A percentile compares a stretch with the other conserved stretches of the same genome.
Conservation (phyloP, 1,140 invertebrate species). For the Antheraea mylitta region DNA sequence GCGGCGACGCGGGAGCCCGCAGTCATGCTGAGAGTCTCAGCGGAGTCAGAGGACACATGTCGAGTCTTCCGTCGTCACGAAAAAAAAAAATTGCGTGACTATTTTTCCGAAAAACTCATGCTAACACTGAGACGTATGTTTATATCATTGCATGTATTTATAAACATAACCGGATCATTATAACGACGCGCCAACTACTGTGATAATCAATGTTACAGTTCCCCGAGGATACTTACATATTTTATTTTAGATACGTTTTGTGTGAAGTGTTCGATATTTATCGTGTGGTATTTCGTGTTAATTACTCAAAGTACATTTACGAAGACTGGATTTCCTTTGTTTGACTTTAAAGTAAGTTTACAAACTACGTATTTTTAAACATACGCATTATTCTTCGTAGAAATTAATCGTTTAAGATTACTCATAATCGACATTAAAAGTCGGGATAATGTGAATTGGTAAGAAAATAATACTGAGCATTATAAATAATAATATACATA, state of each 20-base stretch:
- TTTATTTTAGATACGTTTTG: conserved; percentile 50
- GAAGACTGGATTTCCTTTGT: conserved; percentile 25
- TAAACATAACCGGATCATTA: conserved; percentile 46
- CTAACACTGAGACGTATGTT: conserved; percentile 29
- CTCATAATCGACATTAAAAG: no score
- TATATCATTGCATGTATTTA: conserved; percentile 25
- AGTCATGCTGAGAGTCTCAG: conserved; percentile 76
- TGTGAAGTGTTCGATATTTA: conserved; percentile 54
- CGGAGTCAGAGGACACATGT: conserved; percentile 67
- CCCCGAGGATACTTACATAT: conserved; percentile 53
- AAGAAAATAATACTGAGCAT: no score
- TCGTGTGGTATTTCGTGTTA: conserved; percentile 21
- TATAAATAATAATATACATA: no score
- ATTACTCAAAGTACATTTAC: conserved; percentile 12
- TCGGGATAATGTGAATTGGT: no score
- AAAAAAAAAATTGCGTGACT: conserved; percentile 64
- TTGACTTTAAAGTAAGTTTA: conserved; percentile 21
- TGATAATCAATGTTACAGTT: conserved; percentile 56
- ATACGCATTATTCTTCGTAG: no score
- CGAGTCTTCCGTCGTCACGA: conserved; percentile 58
- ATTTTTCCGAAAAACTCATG: conserved; percentile 59
- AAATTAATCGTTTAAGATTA: no score
- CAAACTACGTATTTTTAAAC: no score
- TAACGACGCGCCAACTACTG: conserved; percentile 63
- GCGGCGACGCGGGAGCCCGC: conserved; percentile 72